A percentile compares a stretch with the other conserved stretches of the same genome.
These are phyloP conservation scores for Coronaproctus castanopsis DNA, from an alignment of 2,888 invertebrate species.

Conservation along the genomic window DNA sequence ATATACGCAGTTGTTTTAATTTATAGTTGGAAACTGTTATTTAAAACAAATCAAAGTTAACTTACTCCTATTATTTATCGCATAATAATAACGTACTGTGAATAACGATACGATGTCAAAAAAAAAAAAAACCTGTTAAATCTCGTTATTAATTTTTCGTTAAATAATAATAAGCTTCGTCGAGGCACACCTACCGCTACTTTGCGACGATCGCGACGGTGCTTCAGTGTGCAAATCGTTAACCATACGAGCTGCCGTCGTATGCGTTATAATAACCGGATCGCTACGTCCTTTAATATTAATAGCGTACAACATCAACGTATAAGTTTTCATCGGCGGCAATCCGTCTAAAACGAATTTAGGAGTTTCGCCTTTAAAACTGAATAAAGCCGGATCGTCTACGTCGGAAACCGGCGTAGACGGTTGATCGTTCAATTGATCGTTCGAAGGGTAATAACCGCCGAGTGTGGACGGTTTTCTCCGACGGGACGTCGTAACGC, in stretches of 20 bases:
- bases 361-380: conserved; percentile 30
- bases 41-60: too few relatives aligned
- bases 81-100: too few relatives aligned
- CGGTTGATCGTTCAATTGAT: conserved; percentile 12
- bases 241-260: neutral
- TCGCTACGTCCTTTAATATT: conserved; percentile 59
- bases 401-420: conserved; percentile 30
- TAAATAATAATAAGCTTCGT: too few relatives aligned
- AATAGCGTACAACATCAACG: conserved; percentile 57
- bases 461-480: neutral
- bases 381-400: conserved; percentile 35
- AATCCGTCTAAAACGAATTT: conserved; percentile 32
- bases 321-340: conserved; percentile 54
- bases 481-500: conserved; percentile 17
- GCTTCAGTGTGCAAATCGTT: neutral
- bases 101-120: too few relatives aligned
- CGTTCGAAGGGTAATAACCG: neutral
- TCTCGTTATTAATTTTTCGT: too few relatives aligned
- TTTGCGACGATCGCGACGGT: neutral
- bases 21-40: too few relatives aligned
- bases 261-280: conserved; percentile 39
- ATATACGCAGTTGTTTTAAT: too few relatives aligned
- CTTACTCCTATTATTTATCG: too few relatives aligned
- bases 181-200: too few relatives aligned
- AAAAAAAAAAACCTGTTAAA: too few relatives aligned